phyloP scores from a whole-genome alignment of 1,140 invertebrate species.

The Periplaneta americana region DNA sequence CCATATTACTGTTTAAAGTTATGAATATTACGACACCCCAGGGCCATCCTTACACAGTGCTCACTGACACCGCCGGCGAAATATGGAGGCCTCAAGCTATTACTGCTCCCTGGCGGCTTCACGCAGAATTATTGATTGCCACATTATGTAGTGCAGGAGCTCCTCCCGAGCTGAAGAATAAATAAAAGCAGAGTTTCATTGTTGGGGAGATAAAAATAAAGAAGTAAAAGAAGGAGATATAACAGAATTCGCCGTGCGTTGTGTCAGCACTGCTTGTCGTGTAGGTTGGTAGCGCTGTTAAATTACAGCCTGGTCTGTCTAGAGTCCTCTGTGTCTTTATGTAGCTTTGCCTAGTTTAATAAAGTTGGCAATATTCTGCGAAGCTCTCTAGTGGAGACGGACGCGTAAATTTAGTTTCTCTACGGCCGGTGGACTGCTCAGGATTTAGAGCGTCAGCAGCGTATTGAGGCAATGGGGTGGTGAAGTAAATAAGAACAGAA shows the following conservation, averaged over 20 bases:
- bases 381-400: neutral
- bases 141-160: neutral
- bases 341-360: neutral
- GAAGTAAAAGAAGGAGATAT: too few relatives aligned
- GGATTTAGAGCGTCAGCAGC: neutral
- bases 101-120: neutral
- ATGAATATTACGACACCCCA: neutral
- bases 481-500: too few relatives aligned
- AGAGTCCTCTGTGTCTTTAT: neutral
- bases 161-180: neutral
- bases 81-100: neutral
- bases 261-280: neutral
- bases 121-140: neutral
- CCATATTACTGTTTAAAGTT: neutral
- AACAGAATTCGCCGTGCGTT: neutral
- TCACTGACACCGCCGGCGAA: neutral
- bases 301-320: neutral
- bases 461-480: too few relatives aligned
- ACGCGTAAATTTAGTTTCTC: neutral
- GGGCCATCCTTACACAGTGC: neutral
- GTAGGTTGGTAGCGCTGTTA: neutral
- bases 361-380: neutral
- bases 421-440: neutral
- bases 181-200: neutral
- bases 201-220: neutral